Base-by-base conservation (phyloP, 2,888 invertebrate species). In the Mesorhabditis belari region DNA sequence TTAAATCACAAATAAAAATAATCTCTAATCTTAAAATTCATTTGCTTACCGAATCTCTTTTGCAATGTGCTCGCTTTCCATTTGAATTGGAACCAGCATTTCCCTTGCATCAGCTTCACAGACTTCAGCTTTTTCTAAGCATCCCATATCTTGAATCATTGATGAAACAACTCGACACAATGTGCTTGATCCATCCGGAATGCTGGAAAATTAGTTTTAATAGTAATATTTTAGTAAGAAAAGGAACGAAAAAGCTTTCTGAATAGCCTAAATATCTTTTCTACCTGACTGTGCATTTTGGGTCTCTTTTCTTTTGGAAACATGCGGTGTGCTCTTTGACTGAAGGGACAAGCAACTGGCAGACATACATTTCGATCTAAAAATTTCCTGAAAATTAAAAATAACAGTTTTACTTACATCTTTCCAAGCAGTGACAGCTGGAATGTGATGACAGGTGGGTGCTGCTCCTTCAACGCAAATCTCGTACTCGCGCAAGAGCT, bases 291-390 rank as follows among this genome's bases (percentile, higher is more conserved):
- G 51, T n/a, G 57, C 73, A 73, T 25, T 64, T 61, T 1, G 56
- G 49, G 9, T 65, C 27, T 27, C 70, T 62, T 9, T 64, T 58
- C 21, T 50, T 35, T 5, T 56, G 61, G 67, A 78, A 76, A 56
- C 78, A 78, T n/a, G 28, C 56, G 2, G 65, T 27, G 57, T 78
- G 77, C 53, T 78, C 78, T 27, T 63, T 60, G 23, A 75, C 64
- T 1, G 78, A 69, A 2, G 78, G 78, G 6, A 76, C 66, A 5
- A 78, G 66, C 55, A 78, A 64, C 59, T 78, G 78, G 58, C 78
- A 78, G 58, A 73, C 62, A 64, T 75, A 79, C 63, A 74, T 71
- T 55, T 78, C 78, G 2, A 61, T 53, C 61, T 61, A 23, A 24
- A 49, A 50, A 26, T 17, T n/a, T 17, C 1, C 44, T 9, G 35